Percentiles rank a stretch among this genome's conserved stretches.
Conservation (phyloP, 2,113 vertebrate genomes). For the Ochotona curzoniae region DNA sequence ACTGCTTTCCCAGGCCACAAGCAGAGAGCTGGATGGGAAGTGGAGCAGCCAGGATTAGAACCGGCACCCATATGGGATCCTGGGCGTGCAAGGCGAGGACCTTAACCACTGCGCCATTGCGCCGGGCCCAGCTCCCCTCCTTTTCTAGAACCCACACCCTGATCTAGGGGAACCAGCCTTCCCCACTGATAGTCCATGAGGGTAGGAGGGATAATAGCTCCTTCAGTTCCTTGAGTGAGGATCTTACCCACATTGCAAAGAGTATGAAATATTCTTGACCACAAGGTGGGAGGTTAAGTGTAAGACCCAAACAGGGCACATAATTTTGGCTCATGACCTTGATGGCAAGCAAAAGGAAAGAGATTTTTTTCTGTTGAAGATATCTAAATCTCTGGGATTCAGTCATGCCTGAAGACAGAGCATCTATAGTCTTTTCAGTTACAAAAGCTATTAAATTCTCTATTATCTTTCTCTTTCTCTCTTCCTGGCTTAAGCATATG, state of each 20-base stretch:
- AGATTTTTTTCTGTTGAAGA: neutral
- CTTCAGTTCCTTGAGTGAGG: neutral
- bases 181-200: neutral
- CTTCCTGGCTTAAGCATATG: neutral
- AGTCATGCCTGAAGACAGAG: neutral
- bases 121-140: neutral
- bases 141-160: neutral
- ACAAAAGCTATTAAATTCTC: neutral
- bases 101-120: too few relatives aligned
- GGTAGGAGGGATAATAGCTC: neutral
- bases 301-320: neutral
- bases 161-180: neutral
- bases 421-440: neutral
- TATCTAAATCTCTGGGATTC: neutral
- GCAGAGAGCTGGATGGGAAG: too few relatives aligned
- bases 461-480: neutral
- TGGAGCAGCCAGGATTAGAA: too few relatives aligned
- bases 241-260: neutral
- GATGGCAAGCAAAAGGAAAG: neutral
- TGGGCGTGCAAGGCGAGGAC: too few relatives aligned
- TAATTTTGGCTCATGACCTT: neutral
- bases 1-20: too few relatives aligned
- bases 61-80: too few relatives aligned
- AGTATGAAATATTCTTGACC: neutral
- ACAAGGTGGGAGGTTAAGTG: neutral